Evolutionary conservation across 2,797 vertebrate species (phyloP).

Genomic region (Graptemys geographica): DNA sequence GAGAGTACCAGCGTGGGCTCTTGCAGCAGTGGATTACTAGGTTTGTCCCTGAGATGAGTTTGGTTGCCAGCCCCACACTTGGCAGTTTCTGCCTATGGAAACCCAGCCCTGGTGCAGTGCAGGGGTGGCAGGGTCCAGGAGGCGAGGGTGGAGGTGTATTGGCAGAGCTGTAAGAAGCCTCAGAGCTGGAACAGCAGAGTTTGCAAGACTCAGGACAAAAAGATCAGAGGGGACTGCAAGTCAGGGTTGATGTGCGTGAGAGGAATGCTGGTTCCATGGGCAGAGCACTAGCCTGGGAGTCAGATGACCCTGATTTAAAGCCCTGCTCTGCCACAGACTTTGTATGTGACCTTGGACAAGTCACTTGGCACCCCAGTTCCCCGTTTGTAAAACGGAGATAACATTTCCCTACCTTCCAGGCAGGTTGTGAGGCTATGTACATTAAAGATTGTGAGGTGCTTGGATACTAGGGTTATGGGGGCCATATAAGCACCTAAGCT

Average conservation of each 20-base stretch:
- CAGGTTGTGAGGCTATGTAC: neutral
- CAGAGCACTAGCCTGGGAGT: neutral
- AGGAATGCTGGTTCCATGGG: neutral
- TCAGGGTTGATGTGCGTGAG: neutral
- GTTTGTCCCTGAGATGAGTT: fast-evolving
- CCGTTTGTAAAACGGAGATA: neutral
- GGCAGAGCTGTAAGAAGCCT: neutral
- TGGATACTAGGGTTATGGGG: neutral
- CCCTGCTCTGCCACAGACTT: neutral
- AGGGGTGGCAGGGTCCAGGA: neutral
- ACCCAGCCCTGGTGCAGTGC: fast-evolving
- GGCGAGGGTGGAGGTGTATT: neutral
- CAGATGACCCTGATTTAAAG: neutral
- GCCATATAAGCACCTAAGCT: neutral
- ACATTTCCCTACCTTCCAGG: neutral
- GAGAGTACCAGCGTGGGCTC: fast-evolving
- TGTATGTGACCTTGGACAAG: neutral
- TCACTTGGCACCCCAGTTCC: neutral
- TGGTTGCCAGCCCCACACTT: fast-evolving
- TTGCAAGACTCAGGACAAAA: neutral
- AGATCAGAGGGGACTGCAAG: neutral
- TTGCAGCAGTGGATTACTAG: neutral
- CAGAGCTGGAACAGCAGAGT: fast-evolving
- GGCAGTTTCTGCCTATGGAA: fast-evolving
- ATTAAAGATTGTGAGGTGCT: neutral